Evolutionary conservation across 2,888 invertebrate species (phyloP), one percentile per base, ranked within the genome.

Genomic region (Tricholauxania praeusta): DNA sequence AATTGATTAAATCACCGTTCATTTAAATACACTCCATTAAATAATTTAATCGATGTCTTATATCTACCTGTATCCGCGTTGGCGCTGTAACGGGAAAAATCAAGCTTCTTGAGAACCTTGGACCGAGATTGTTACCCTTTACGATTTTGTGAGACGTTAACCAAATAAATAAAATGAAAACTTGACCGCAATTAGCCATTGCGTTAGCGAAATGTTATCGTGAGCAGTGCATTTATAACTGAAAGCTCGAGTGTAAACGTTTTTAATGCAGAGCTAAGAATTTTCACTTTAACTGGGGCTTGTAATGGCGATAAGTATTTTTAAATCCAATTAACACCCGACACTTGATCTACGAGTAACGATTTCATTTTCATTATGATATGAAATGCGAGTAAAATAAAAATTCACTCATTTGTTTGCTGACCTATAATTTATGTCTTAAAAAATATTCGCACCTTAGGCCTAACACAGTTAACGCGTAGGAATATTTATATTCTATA

Each of bases 61-160:
- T 66, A 72, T 79, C 78, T 79, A 80, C 80, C 79, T 80, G 81
- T 57, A 81, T 59, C 59, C 80, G 79, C 15, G 80, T 78, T 10
- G 81, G 79, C 17, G 79, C 78, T n/a, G 79, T 79, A 39, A 75
- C 72, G 2, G 80, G 81, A 76, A 73, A 82, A 71, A 77, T 75
- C 71, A 82, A 71, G 47, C 65, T 74, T 71, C 79, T 75, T 77
- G 71, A 53, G 72, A 22, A 39, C 53, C 74, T 49, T 73, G 71
- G 48, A 55, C 28, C 28, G 7, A 47, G 32, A 32, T 28, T 51
- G 15, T 17, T 10, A 7, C 19, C 48, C 22, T 17, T 49, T 15
- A 22, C n/a, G 60, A 52, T 49, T 39, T 49, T 19, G 32, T 8
- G 39, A n/a, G 17, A 69, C 12, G 51, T 39, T 22, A 32, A 4